Conservation (phyloP, 2,888 invertebrate species). For the Drosophila eohydei region DNA sequence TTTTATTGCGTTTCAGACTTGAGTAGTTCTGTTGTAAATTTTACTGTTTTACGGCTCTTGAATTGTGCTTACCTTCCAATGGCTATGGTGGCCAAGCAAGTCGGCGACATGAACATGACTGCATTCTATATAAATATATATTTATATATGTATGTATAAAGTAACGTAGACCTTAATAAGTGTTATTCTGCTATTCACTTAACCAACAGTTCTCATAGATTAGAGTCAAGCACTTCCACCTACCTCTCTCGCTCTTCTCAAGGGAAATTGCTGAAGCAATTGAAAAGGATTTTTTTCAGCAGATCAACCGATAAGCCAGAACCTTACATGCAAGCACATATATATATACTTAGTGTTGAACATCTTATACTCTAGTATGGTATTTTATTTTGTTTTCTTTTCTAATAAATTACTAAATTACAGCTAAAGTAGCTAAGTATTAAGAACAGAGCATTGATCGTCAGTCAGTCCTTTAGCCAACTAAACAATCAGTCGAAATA, state of each 20-base stretch:
- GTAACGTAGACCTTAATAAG: background rate
- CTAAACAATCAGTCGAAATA: too few species aligned
- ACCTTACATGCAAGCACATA: background rate
- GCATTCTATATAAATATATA: constrained; percentile 26
- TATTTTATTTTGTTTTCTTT: too few species aligned
- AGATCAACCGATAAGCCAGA: background rate
- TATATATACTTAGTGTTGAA: background rate
- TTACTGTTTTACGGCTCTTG: constrained; percentile 76
- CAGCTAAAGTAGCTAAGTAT: too few species aligned
- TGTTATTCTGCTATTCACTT: background rate
- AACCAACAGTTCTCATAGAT: background rate
- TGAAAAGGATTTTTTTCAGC: background rate
- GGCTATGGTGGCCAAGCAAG: constrained; percentile 18
- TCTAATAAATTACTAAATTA: too few species aligned
- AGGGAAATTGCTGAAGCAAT: background rate
- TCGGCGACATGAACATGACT: constrained; percentile 43
- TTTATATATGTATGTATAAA: constrained; percentile 25
- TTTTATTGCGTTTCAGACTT: constrained; percentile 81
- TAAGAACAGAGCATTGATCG: too few species aligned
- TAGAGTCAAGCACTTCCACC: background rate
- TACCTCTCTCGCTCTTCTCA: background rate
- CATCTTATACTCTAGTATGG: too few species aligned
- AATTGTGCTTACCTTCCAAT: constrained; percentile 56
- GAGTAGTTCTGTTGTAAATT: constrained; percentile 82
- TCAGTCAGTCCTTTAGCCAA: too few species aligned